Evolutionary conservation across 2,888 invertebrate genomes (phyloP), one percentile per base, ranked within the genome.

Genomic region (Chrysotoxum bicinctum): DNA sequence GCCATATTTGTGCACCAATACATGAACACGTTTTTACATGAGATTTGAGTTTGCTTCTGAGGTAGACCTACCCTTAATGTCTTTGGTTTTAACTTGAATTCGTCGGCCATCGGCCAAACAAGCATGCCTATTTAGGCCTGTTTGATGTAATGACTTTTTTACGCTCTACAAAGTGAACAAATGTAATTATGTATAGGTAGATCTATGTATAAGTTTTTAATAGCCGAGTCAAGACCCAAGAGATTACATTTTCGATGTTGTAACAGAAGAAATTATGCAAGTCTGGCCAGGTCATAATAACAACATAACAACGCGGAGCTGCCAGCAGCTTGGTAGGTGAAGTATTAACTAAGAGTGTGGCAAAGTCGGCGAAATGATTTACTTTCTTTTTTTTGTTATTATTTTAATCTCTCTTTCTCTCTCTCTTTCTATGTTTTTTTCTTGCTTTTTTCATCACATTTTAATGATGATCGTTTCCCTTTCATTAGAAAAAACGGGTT

Each of bases 401-500:
- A 12, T 56, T 58, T 54, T 30, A 3, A 30, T 30, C 30, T 26
- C 7, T 30, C 54, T 30, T 6, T 75, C 68, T 75, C 26, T 76
- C 16, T 76, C 35, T 72, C 10, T 69, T 68, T 37, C 60, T 32
- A 6, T 54, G 30, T 54, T 19, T 8, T 54, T 56, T 30, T 56
- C 12, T 19, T 37, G 16, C n/a, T 54, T 54, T 54, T 32, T 66
- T 58, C 26, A 52, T 69, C 68, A 43, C 50, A 54, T 62, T 75
- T 64, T 64, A 19, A 70, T 56, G 79, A 68, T 75, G 64, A 60
- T 73, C 85, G 54, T 85, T 85, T 85, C 85, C 85, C 85, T 85
- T 85, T 85, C 85, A 77, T 81, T 85, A 77, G 81, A 81, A 80
- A 80, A 85, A 81, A 81, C 76, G 23, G 62, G 76, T 85, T 85